Percentiles rank a stretch among this genome's conserved stretches.
Evolutionary conservation across 2,797 vertebrate species (phyloP).

Genomic region (Macroramphosus scolopax): DNA sequence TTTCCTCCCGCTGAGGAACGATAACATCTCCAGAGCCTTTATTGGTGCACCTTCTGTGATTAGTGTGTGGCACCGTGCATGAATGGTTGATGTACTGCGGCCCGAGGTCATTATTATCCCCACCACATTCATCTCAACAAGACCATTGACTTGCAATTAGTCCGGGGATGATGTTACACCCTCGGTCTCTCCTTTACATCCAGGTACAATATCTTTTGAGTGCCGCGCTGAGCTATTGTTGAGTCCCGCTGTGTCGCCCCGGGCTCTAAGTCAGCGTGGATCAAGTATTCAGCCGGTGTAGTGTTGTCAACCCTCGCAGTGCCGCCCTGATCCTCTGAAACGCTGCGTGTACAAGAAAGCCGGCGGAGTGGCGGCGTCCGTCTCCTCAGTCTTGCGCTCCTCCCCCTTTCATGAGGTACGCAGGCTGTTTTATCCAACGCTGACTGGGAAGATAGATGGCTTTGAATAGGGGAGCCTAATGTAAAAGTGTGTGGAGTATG

Average conservation of each 20-base stretch:
- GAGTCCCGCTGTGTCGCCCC: constrained; percentile 45
- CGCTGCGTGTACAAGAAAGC: constrained; percentile 60
- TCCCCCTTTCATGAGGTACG: constrained; percentile 43
- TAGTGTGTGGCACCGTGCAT: constrained; percentile 42
- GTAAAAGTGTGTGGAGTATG: constrained; percentile 79
- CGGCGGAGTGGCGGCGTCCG: constrained; percentile 35
- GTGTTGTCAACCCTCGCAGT: constrained; percentile 44
- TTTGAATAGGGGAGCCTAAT: constrained; percentile 70
- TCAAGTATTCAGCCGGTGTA: constrained; percentile 52
- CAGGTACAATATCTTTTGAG: constrained; percentile 48
- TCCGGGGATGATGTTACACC: constrained; percentile 48
- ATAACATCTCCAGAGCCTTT: constrained; percentile 51
- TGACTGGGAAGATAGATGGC: constrained; percentile 79
- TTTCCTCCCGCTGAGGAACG: constrained; percentile 22
- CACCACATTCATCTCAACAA: constrained; percentile 53
- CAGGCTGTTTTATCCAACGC: constrained; percentile 75
- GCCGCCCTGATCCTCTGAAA: constrained; percentile 37
- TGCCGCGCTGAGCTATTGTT: constrained; percentile 42
- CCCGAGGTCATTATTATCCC: constrained; percentile 50
- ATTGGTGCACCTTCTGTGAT: constrained; percentile 47
- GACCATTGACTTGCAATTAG: constrained; percentile 72
- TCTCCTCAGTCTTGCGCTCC: constrained; percentile 37
- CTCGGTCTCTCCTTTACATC: constrained; percentile 44
- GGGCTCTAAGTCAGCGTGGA: constrained; percentile 47
- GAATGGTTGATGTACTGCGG: constrained; percentile 49